Evolutionary conservation across 2,888 invertebrate genomes (phyloP).

Genomic region (Morpho achilles): DNA sequence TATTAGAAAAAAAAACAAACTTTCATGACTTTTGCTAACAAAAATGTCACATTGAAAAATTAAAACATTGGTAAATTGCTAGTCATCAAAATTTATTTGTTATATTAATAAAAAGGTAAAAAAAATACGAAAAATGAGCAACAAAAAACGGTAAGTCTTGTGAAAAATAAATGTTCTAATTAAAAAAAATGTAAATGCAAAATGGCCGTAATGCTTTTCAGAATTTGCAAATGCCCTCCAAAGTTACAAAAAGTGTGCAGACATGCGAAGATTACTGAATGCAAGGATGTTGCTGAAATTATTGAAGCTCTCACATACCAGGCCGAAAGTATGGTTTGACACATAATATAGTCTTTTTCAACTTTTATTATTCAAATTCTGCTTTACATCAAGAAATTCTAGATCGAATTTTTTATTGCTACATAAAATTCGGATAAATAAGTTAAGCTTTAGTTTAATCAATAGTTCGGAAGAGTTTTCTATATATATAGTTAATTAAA

Average conservation of each 20-base stretch:
- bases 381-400: background rate
- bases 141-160: slow-evolving; percentile 41
- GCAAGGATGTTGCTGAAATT: slow-evolving; percentile 56
- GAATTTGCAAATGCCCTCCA: slow-evolving; percentile 50
- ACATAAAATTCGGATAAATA: too few relatives aligned
- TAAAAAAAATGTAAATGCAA: background rate
- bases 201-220: slow-evolving; percentile 31
- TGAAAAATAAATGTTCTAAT: background rate
- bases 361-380: too few relatives aligned
- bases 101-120: slow-evolving; percentile 1
- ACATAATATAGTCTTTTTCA: background rate
- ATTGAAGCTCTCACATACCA: slow-evolving; percentile 53
- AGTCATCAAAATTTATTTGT: slow-evolving; percentile 8
- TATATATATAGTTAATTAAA: too few relatives aligned
- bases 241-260: slow-evolving; percentile 39
- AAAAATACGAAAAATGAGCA: slow-evolving; percentile 35
- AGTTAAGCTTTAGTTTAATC: too few relatives aligned
- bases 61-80: background rate
- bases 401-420: too few relatives aligned
- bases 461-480: too few relatives aligned
- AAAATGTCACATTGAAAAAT: slow-evolving; percentile 8
- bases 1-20: background rate
- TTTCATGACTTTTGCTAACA: background rate
- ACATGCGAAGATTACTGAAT: slow-evolving; percentile 38
- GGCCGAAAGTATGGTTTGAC: slow-evolving; percentile 40